phyloP scores from a whole-genome alignment of 2,113 vertebrate species.

The Chaetura pelagica region DNA sequence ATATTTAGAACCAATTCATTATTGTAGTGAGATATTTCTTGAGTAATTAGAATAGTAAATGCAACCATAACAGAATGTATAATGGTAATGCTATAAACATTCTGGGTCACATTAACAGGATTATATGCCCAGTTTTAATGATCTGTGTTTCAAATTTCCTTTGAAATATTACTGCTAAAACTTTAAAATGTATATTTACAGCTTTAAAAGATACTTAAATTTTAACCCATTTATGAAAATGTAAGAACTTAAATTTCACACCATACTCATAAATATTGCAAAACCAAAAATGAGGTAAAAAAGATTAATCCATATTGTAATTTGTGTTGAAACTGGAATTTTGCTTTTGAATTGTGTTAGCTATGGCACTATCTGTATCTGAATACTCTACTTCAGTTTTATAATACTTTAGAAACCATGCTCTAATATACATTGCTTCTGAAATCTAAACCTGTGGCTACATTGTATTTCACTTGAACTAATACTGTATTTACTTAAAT shows the following conservation, averaged over 20 bases:
- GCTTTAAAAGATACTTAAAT: background rate
- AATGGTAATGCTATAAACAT: background rate
- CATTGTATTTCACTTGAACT: slow-evolving; percentile 1
- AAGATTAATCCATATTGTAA: background rate
- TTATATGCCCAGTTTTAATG: background rate
- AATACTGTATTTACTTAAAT: slow-evolving; percentile 3
- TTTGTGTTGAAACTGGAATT: background rate
- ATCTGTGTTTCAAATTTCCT: background rate
- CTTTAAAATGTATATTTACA: background rate
- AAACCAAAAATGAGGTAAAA: background rate
- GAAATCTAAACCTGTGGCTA: slow-evolving; percentile 15
- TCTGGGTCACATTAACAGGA: background rate
- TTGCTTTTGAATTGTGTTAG: background rate
- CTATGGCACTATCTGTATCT: background rate
- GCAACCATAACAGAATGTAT: background rate
- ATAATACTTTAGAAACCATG: background rate
- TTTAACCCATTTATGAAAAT: background rate
- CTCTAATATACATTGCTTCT: slow-evolving; percentile 20
- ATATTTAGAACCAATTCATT: background rate
- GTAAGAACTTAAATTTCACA: background rate
- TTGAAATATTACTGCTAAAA: background rate
- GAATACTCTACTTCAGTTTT: background rate
- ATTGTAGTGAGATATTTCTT: background rate
- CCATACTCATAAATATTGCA: background rate
- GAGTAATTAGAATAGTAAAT: background rate